Percentiles rank a stretch among this genome's conserved stretches.
Evolutionary conservation across 2,888 invertebrate genomes (phyloP).

Genomic region (Saturnia japonica): DNA sequence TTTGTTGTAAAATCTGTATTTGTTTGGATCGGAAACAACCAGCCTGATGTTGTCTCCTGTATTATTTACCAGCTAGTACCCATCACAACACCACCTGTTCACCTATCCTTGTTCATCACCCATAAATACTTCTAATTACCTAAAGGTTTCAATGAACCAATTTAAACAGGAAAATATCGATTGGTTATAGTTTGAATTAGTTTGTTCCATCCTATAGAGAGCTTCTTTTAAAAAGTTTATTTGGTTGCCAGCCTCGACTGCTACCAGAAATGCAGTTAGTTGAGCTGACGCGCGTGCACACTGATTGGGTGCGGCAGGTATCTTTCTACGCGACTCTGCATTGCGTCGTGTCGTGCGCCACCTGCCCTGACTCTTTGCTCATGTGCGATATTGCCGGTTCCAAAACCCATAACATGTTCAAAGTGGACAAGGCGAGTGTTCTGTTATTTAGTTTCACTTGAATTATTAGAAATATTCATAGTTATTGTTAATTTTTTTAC

Average conservation of each 20-base stretch:
- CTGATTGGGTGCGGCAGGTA: constrained; percentile 87
- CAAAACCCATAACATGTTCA: constrained; percentile 81
- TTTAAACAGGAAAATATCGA: background rate
- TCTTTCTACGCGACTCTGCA: constrained; percentile 85
- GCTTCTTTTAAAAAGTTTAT: background rate
- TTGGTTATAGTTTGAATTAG: background rate
- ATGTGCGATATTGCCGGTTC: constrained; percentile 83
- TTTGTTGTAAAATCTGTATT: too few relatives aligned
- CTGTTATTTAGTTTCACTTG: background rate
- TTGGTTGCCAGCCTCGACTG: constrained; percentile 61
- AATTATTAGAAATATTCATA: background rate
- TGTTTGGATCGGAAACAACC: too few relatives aligned
- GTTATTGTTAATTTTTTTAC: too few relatives aligned
- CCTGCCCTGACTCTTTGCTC: constrained; percentile 82
- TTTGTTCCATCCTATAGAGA: background rate
- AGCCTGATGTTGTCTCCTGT: too few relatives aligned
- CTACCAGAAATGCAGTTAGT: constrained; percentile 74
- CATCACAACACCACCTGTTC: too few relatives aligned
- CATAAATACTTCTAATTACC: too few relatives aligned
- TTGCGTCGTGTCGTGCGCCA: constrained; percentile 86
- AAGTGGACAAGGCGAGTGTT: constrained; percentile 68
- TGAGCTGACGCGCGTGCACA: constrained; percentile 83
- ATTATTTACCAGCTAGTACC: too few relatives aligned
- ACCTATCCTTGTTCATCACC: too few relatives aligned
- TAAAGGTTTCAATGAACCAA: too few relatives aligned